These are phyloP conservation scores for Pyrgus malvae DNA, from an alignment of 2,888 invertebrate genomes.

Conservation along the genomic window DNA sequence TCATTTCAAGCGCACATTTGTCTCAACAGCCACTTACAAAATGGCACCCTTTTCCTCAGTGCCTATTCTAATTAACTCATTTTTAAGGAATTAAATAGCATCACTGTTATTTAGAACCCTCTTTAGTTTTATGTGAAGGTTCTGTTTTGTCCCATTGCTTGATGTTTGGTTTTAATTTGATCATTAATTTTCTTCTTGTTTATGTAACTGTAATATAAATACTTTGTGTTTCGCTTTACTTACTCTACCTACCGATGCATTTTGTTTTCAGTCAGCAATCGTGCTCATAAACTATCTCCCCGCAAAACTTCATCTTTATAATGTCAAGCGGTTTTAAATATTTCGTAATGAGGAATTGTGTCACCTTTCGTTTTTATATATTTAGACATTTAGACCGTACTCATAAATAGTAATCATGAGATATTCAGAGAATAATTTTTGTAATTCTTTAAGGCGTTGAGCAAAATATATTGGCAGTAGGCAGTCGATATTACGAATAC, in stretches of 20 bases:
- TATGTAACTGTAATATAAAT: too few relatives aligned
- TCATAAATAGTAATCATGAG: conserved; percentile 1
- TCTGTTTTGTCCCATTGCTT: too few relatives aligned
- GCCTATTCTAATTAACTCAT: conserved; percentile 18
- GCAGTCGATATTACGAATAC: conserved; percentile 46
- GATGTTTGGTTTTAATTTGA: not conserved
- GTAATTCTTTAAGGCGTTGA: conserved; percentile 9
- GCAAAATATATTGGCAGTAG: conserved; percentile 37
- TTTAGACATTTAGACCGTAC: not conserved
- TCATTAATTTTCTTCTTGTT: too few relatives aligned
- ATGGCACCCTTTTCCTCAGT: conserved; percentile 11
- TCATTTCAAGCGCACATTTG: conserved; percentile 22
- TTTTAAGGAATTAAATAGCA: conserved; percentile 8
- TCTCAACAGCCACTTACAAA: conserved; percentile 17
- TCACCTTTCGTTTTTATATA: too few relatives aligned
- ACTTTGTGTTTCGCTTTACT: too few relatives aligned
- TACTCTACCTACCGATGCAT: too few relatives aligned
- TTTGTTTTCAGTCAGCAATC: too few relatives aligned
- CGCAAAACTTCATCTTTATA: too few relatives aligned
- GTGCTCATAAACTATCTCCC: too few relatives aligned
- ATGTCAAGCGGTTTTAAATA: too few relatives aligned
- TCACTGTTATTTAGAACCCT: not conserved
- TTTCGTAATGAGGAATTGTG: too few relatives aligned
- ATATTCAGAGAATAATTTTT: conserved; percentile 11
- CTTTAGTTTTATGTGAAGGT: not conserved